phyloP scores from a whole-genome alignment of 2,113 vertebrate genomes.

The Irena cyanogastra region DNA sequence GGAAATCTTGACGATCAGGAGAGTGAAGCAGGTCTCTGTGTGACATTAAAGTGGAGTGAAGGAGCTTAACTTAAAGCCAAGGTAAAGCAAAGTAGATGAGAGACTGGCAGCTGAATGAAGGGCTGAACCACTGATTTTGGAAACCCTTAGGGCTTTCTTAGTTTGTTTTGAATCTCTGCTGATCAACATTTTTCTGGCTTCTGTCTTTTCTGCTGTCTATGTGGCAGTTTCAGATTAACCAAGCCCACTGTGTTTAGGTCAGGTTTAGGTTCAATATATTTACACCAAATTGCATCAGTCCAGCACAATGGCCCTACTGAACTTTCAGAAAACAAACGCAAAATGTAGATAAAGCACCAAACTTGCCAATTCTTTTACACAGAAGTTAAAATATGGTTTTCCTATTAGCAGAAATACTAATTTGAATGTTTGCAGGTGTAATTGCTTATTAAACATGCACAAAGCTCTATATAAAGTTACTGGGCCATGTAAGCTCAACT shows the following conservation, averaged over 20 bases:
- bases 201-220: not conserved
- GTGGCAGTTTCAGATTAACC: not conserved
- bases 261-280: not conserved
- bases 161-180: not conserved
- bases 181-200: not conserved
- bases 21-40: not conserved
- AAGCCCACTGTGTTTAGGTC: not conserved
- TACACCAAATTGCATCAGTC: not conserved
- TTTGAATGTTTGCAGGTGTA: not conserved
- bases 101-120: not conserved
- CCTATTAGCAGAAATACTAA: not conserved
- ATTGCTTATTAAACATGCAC: not conserved
- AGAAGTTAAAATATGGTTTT: not conserved
- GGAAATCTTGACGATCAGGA: not conserved
- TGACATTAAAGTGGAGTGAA: not conserved
- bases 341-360: not conserved
- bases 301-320: not conserved
- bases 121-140: not conserved
- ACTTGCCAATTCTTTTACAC: not conserved
- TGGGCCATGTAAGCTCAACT: not conserved
- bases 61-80: not conserved
- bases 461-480: not conserved
- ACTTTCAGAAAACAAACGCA: not conserved
- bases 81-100: not conserved
- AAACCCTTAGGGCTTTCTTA: not conserved